phyloP scores from a whole-genome alignment of 2,888 invertebrate species.

The Emmelina monodactyla region DNA sequence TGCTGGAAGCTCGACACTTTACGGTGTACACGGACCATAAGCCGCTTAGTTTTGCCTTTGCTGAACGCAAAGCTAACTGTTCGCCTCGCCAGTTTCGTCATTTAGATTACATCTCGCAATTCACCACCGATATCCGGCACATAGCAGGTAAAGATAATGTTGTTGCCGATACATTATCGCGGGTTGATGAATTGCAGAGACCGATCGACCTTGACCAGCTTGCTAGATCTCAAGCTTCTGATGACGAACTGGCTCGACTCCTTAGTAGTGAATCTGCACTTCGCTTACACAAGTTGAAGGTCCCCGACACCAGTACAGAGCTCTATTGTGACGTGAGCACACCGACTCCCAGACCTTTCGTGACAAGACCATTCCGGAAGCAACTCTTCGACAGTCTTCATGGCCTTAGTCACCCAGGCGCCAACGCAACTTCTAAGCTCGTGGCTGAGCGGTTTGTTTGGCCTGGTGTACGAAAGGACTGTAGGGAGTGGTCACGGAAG shows the following conservation, averaged over 20 bases:
- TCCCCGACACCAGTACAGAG: background rate
- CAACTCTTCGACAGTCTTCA: background rate
- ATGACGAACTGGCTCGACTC: slow-evolving; percentile 19
- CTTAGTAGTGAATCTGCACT: background rate
- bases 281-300: background rate
- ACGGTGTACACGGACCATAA: background rate
- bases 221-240: background rate
- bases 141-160: background rate
- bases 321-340: background rate
- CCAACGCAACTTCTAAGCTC: background rate
- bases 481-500: slow-evolving; percentile 9
- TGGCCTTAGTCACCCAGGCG: background rate
- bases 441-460: slow-evolving; percentile 13
- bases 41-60: background rate
- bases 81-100: background rate
- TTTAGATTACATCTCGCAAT: background rate
- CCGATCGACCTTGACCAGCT: background rate
- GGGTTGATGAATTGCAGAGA: background rate
- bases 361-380: background rate
- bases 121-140: background rate
- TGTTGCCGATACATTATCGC: background rate
- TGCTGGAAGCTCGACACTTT: background rate
- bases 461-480: slow-evolving; percentile 13
- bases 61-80: background rate
- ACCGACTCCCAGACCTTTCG: background rate